Base-by-base conservation (phyloP, 2,888 invertebrate species). In the Altica lythri region DNA sequence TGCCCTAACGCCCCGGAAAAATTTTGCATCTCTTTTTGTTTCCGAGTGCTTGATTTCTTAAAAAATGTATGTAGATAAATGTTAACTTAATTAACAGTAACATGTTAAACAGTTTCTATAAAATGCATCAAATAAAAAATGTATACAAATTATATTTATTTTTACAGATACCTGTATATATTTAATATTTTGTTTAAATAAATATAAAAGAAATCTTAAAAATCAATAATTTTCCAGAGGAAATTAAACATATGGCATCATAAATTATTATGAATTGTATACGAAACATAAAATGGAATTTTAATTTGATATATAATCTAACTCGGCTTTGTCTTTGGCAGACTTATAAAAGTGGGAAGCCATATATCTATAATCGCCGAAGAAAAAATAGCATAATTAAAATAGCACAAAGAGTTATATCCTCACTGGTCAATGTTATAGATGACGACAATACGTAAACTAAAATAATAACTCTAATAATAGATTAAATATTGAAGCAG, bases 381-480 rank as follows among this genome's bases (percentile, higher is more conserved):
- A 40, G 17, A 59, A 59, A 57, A 57, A 57, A 55, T 52, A 37
- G 42, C 18, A 43, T 57, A 60, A 60, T 60, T 60, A 57, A 57
- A 57, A 57, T 57, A 55, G 60, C 46, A 34, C 51, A 12, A 42
- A 40, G 48, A 44, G 10, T 47, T 42, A 51, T 42, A 45, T 38
- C 19, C 40, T 19, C 35, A 49, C 53, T 50, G 48, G 50, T 46
- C 55, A 57, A 55, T 55, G 52, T 56, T 56, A 51, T 45, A 48
- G 43, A 57, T 60, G 60, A 60, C 57, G 57, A 60, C 60, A 55
- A 60, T 54, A 45, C 40, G 40, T 55, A 34, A 51, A 54, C 59
- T 45, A 55, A 60, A 60, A 60, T 60, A 56, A 59, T 55, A 34
- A 47, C n/a, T 53, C 55, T 59, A 59, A 43, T 56, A 59, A 55